These are phyloP conservation scores for Cryptus armator DNA, from an alignment of 2,888 invertebrate genomes.

Conservation along the genomic window DNA sequence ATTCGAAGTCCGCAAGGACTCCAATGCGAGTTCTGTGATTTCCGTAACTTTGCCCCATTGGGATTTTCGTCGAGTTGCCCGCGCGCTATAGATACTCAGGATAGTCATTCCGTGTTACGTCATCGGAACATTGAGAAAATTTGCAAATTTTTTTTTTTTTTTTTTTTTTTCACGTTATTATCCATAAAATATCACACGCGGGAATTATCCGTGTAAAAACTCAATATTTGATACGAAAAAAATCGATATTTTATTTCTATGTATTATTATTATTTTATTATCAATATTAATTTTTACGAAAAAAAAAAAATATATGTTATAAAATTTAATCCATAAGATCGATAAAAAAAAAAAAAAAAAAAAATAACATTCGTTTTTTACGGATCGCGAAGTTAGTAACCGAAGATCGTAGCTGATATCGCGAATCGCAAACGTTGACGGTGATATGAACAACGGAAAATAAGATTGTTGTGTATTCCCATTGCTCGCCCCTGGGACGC, in stretches of 20 bases:
- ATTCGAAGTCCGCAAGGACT: slow-evolving; percentile 25
- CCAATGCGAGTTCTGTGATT: slow-evolving; percentile 40
- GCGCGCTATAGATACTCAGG: not conserved
- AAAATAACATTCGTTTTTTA: too few species aligned
- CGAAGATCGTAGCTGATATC: not conserved
- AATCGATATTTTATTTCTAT: too few species aligned
- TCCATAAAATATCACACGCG: not conserved
- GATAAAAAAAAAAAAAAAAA: too few species aligned
- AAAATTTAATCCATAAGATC: too few species aligned
- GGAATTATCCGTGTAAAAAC: not conserved
- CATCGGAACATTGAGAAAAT: not conserved
- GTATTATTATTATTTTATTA: too few species aligned
- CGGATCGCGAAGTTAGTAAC: not conserved
- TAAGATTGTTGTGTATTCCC: slow-evolving; percentile 64
- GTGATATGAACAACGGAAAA: slow-evolving; percentile 49
- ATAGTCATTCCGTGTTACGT: not conserved
- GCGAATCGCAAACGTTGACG: not conserved
- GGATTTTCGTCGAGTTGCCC: slow-evolving; percentile 5
- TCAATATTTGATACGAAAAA: not conserved
- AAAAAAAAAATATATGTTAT: too few species aligned
- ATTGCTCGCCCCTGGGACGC: slow-evolving; percentile 72
- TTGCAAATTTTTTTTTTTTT: not conserved
- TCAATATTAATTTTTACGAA: too few species aligned
- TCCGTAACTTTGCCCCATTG: not conserved
- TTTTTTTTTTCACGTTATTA: not conserved